These are phyloP conservation scores for Brotula barbata DNA, from an alignment of 2,797 vertebrate genomes.

Conservation along the genomic window DNA sequence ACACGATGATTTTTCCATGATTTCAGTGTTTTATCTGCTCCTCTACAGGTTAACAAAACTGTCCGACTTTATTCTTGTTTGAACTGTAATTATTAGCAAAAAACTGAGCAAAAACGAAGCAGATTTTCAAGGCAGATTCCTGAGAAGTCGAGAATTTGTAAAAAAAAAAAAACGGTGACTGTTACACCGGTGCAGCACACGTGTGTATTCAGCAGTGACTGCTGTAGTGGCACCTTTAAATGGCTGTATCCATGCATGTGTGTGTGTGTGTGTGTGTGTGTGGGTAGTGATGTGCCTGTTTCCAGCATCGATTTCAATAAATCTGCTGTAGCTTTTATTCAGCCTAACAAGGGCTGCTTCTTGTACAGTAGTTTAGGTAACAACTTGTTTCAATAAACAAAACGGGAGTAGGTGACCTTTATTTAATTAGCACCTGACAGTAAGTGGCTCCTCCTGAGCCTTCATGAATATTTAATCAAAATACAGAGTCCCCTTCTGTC, in stretches of 20 bases:
- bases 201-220: background rate
- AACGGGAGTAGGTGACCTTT: conserved; percentile 68
- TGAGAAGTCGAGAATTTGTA: too few species aligned
- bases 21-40: too few species aligned
- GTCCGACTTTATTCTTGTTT: too few species aligned
- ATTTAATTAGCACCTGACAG: conserved; percentile 71
- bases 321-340: background rate
- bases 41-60: too few species aligned
- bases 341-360: conserved; percentile 4
- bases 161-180: too few species aligned
- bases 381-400: conserved; percentile 66
- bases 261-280: too few species aligned
- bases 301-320: background rate
- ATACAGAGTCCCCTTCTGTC: conserved; percentile 56
- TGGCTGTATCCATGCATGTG: background rate
- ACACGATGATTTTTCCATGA: too few species aligned
- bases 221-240: background rate
- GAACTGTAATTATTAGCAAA: too few species aligned
- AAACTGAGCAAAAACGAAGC: too few species aligned
- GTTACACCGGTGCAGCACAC: background rate
- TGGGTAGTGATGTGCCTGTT: background rate
- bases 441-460: conserved; percentile 59
- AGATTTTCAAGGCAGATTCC: too few species aligned
- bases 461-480: conserved; percentile 74
- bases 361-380: conserved; percentile 39